These are phyloP conservation scores for Xanthorhoe spadicearia DNA, from an alignment of 2,888 invertebrate genomes.

Conservation along the genomic window DNA sequence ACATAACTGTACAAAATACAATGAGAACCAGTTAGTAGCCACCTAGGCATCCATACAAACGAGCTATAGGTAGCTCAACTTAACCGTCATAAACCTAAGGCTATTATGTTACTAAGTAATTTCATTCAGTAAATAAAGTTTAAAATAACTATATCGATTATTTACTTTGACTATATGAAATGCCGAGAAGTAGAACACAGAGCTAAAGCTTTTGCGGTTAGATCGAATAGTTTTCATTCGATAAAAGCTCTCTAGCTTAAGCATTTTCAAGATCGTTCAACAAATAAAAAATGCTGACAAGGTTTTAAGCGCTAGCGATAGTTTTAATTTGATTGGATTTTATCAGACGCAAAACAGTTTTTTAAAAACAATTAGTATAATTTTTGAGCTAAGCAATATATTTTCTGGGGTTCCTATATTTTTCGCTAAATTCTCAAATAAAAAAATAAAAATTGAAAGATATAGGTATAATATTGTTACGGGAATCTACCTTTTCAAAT, in stretches of 20 bases:
- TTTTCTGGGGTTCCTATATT: no score
- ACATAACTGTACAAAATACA: no score
- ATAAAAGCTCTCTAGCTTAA: constrained; percentile 12
- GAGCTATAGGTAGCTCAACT: no score
- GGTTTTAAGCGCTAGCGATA: constrained; percentile 1
- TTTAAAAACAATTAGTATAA: no score
- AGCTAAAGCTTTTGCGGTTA: constrained; percentile 8
- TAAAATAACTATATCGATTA: constrained; percentile 16
- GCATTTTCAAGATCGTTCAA: constrained; percentile 13
- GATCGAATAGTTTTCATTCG: constrained; percentile 11
- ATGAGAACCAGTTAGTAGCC: no score
- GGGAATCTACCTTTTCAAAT: no score
- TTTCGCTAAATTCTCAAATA: no score
- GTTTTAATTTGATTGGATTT: not conserved
- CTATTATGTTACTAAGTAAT: not conserved
- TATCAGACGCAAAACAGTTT: not conserved
- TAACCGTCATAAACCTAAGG: no score
- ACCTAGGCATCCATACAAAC: no score
- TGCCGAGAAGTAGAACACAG: constrained; percentile 23
- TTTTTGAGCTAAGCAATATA: no score
- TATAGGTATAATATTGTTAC: no score
- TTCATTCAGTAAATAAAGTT: constrained; percentile 4
- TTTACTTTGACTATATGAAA: constrained; percentile 20
- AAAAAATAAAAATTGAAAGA: no score
- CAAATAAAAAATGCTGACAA: constrained; percentile 8